phyloP scores from a whole-genome alignment of 2,888 invertebrate species.

The Caradrina kadenii region DNA sequence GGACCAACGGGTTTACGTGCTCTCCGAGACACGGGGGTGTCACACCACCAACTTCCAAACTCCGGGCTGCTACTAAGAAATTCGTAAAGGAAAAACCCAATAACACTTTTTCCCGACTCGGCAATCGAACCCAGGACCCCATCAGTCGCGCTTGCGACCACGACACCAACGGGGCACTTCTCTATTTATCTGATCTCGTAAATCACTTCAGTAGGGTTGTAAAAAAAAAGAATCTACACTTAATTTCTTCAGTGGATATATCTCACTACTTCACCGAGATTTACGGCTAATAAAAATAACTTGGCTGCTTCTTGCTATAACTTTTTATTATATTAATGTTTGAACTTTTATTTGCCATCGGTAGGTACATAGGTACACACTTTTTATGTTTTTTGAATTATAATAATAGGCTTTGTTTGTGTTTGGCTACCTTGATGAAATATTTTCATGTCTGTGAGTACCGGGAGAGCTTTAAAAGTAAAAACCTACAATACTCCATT shows the following conservation, averaged over 20 bases:
- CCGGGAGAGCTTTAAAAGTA: too few species aligned
- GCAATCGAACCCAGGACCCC: too few species aligned
- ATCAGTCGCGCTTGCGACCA: too few species aligned
- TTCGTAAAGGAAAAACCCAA: too few species aligned
- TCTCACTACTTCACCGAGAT: slow-evolving; percentile 59
- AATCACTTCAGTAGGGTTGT: slow-evolving; percentile 60
- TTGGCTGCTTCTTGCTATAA: slow-evolving; percentile 44
- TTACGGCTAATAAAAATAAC: slow-evolving; percentile 64
- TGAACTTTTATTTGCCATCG: slow-evolving; percentile 50
- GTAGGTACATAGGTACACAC: not conserved
- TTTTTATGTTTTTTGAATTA: slow-evolving; percentile 10
- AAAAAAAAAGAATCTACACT: slow-evolving; percentile 61
- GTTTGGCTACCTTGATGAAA: not conserved
- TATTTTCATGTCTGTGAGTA: too few species aligned
- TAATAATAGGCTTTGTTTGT: not conserved
- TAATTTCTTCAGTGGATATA: slow-evolving; percentile 57
- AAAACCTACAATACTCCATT: too few species aligned
- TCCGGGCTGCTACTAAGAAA: too few species aligned
- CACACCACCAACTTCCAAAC: too few species aligned
- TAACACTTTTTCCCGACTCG: too few species aligned
- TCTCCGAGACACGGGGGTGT: too few species aligned
- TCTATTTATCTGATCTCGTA: slow-evolving; percentile 60
- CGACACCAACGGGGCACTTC: too few species aligned
- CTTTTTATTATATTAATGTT: slow-evolving; percentile 57
- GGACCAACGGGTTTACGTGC: too few species aligned